Conservation (phyloP, 1,140 invertebrate species). For the Piezodorus guildinii region DNA sequence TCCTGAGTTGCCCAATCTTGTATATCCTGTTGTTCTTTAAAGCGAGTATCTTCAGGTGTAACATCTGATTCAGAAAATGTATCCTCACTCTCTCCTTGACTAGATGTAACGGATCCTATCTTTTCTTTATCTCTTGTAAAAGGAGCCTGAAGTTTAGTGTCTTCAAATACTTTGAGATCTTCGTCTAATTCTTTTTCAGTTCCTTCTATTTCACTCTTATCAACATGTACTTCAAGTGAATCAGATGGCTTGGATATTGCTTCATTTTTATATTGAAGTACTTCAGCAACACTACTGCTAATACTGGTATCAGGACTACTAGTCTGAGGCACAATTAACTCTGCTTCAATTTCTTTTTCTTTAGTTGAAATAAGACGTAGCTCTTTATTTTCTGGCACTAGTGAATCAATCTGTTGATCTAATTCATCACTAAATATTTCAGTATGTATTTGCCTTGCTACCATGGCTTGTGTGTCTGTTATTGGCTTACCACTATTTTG, state of each 20-base stretch:
- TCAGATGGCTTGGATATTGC: constrained; percentile 34
- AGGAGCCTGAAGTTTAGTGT: constrained; percentile 19
- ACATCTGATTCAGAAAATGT: constrained; percentile 43
- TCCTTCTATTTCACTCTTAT: constrained; percentile 41
- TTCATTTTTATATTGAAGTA: constrained; percentile 32
- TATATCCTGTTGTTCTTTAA: constrained; percentile 33
- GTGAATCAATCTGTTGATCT: constrained; percentile 34
- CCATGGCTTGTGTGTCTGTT: constrained; percentile 30
- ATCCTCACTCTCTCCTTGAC: constrained; percentile 42
- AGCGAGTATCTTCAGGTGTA: constrained; percentile 34
- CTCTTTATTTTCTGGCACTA: constrained; percentile 30
- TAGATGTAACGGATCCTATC: constrained; percentile 30
- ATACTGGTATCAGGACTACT: neutral
- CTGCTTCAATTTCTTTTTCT: constrained; percentile 12
- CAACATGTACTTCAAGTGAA: constrained; percentile 39
- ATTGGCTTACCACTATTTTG: constrained; percentile 26
- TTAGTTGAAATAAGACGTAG: constrained; percentile 20
- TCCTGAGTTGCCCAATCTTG: constrained; percentile 22
- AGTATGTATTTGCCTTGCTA: constrained; percentile 33
- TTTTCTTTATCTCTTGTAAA: constrained; percentile 22
- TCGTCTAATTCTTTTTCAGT: constrained; percentile 36
- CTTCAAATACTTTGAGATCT: constrained; percentile 32
- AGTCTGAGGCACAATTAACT: neutral
- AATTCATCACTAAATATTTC: constrained; percentile 34
- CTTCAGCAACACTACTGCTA: constrained; percentile 24